Conservation (phyloP, 1,140 invertebrate genomes). For the Idris sp. region DNA sequence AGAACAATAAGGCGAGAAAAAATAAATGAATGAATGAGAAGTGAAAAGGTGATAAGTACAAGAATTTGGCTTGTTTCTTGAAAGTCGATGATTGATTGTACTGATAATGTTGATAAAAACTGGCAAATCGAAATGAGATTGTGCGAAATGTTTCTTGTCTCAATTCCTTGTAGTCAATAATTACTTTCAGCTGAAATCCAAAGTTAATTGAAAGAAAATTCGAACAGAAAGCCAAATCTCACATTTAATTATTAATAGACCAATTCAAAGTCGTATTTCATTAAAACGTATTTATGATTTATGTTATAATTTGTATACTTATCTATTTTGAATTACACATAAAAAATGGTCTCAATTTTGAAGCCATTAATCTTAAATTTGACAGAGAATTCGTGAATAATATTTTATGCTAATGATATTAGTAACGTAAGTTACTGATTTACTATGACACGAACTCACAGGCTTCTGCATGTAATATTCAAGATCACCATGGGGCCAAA, state of each 20-base stretch:
- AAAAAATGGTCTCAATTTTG: too few species aligned
- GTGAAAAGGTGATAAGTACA: slow-evolving; percentile 6
- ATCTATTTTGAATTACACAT: too few species aligned
- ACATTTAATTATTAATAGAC: too few species aligned
- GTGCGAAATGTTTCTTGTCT: slow-evolving; percentile 14
- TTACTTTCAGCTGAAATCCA: slow-evolving; percentile 13
- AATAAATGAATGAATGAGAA: slow-evolving; percentile 19
- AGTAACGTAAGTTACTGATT: slow-evolving; percentile 33
- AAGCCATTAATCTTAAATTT: too few species aligned
- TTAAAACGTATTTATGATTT: too few species aligned
- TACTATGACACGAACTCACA: slow-evolving; percentile 6
- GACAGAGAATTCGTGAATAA: too few species aligned
- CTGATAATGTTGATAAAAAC: slow-evolving; percentile 26
- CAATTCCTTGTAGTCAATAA: slow-evolving; percentile 12
- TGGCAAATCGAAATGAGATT: slow-evolving; percentile 8
- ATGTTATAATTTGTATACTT: background rate
- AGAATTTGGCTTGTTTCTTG: slow-evolving; percentile 34
- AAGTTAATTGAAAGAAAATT: slow-evolving; percentile 31
- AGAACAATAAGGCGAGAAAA: slow-evolving; percentile 9
- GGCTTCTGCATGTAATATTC: slow-evolving; percentile 32
- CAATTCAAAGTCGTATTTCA: too few species aligned
- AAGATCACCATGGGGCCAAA: slow-evolving; percentile 50
- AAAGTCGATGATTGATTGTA: slow-evolving; percentile 35
- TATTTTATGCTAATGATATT: slow-evolving; percentile 21
- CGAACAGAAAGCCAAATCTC: slow-evolving; percentile 1